Percentiles rank a stretch among this genome's conserved stretches.
Conservation (phyloP, 1,140 invertebrate genomes). For the Ectropis grisescens region DNA sequence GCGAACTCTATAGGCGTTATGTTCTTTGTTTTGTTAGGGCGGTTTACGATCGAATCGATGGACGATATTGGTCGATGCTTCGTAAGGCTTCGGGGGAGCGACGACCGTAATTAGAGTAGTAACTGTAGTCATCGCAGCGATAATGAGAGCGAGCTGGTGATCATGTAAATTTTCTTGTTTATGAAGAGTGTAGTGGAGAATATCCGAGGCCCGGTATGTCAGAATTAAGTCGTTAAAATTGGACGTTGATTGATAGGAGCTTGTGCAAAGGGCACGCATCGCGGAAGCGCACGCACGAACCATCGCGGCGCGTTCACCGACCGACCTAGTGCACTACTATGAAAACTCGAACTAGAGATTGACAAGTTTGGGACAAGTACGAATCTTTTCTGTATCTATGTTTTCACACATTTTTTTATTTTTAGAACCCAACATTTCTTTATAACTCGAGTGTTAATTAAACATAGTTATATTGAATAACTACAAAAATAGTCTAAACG, state of each 20-base stretch:
- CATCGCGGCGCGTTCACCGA: constrained; percentile 12
- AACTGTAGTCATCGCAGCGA: constrained; percentile 32
- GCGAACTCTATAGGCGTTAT: constrained; percentile 37
- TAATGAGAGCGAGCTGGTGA: constrained; percentile 32
- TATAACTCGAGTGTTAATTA: no score
- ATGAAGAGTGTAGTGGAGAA: constrained; percentile 30
- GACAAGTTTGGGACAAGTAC: no score
- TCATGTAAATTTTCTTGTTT: constrained; percentile 37
- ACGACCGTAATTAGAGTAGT: constrained; percentile 36
- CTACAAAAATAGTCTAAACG: no score
- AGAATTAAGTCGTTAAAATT: constrained; percentile 59
- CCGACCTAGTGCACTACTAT: no score
- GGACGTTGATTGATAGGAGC: constrained; percentile 52
- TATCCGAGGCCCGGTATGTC: constrained; percentile 30
- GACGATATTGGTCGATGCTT: constrained; percentile 45
- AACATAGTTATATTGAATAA: no score
- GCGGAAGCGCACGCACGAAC: constrained; percentile 46
- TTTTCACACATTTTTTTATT: no score
- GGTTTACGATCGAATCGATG: constrained; percentile 40
- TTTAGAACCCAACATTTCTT: no score
- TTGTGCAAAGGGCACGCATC: constrained; percentile 38
- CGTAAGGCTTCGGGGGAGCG: constrained; percentile 31
- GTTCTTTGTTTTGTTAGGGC: constrained; percentile 38
- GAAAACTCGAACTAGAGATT: no score
- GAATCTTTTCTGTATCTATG: no score